Base-by-base conservation (phyloP, 2,888 invertebrate genomes). In the Gymnocheta viridis region DNA sequence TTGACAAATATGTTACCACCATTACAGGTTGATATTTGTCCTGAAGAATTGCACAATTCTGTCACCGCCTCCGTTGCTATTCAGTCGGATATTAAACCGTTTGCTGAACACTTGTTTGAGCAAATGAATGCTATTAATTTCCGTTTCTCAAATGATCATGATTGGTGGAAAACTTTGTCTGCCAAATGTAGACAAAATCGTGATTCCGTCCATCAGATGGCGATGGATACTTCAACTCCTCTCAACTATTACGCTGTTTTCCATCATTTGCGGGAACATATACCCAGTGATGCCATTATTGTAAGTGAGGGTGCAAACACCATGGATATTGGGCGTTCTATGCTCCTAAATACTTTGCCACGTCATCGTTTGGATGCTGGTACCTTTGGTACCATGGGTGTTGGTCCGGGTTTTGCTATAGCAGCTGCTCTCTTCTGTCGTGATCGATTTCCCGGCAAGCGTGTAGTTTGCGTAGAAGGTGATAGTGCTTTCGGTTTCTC, bases 401-500 rank as follows among this genome's bases (percentile, higher is more conserved):
- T 98, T 22, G 98, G 98, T 1, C 94, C 96, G 0, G 98, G 98
- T 0, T 98, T 97, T 91, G 98, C 96, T 0, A 94, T 98, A 56
- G 99, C 99, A 2, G 97, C 99, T 6, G 98, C 98, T 0, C 93
- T 98, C 86, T 97, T 96, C 93, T 97, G 97, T 89, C 95, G 96
- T 82, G 96, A 98, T 90, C 92, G 96, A 91, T 94, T 94, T 9
- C 97, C 98, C 0, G 93, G 93, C 1, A 98, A 98, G 90, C 94
- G 95, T 85, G 98, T 99, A 0, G 93, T 99, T 74, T 98, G 98
- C 90, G 96, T 99, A 0, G 98, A 98, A 92, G 99, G 99, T 0
- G 99, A 99, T 91, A 98, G 98, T 51, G 99, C 99, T 0, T 98
- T 99, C 92, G 99, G 99, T 2, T 99, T 99, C 93, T 98, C 98